Base-by-base conservation (phyloP, 2,113 vertebrate genomes). In the Zeus faber region DNA sequence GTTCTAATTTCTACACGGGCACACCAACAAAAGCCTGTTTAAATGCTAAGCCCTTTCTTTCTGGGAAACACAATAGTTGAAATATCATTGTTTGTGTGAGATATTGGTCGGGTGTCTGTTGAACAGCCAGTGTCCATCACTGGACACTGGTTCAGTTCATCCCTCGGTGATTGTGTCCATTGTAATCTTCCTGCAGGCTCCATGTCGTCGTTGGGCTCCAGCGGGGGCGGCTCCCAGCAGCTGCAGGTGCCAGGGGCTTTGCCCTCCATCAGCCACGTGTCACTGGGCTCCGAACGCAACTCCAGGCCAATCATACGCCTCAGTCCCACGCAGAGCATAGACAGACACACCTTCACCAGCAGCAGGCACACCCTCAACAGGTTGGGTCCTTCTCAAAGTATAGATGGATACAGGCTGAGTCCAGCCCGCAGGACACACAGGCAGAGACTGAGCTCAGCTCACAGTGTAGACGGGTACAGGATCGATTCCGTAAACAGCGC, bases 151-250 rank as follows among this genome's bases (percentile, higher is more conserved):
- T 4, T 9, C 2, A 3, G 2, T 14, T 37, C 3, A 9, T 37
- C 31, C 27, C 9, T 4, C 27, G 9, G 3, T 10, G 6, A 9
- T n/a, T n/a, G n/a, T 9, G 31, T 35, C 31, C 9, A 35, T 35
- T 29, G 31, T 35, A 6, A 35, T 35, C 13, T 14, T n/a, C 46
- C 31, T 9, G 3, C 71, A 96, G 94, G 91, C 13, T 95, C 94
- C 33, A 63, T 88, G 83, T 88, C 81, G 0, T 95, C 93, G 13
- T 73, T 92, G 54, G 87, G 59, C 54, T 92, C 92, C 88, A 93
- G 81, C 60, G 87, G 5, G 72, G 81, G 76, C 70, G 75, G 84
- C 13, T 91, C 88, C 0, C 82, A 87, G 31, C 82, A 87, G 31
- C 89, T 94, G 77, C 62, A 88, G 59, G 88, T 93, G 18, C 92